phyloP scores from a whole-genome alignment of 1,140 invertebrate species.

The Hormaphis cornu region DNA sequence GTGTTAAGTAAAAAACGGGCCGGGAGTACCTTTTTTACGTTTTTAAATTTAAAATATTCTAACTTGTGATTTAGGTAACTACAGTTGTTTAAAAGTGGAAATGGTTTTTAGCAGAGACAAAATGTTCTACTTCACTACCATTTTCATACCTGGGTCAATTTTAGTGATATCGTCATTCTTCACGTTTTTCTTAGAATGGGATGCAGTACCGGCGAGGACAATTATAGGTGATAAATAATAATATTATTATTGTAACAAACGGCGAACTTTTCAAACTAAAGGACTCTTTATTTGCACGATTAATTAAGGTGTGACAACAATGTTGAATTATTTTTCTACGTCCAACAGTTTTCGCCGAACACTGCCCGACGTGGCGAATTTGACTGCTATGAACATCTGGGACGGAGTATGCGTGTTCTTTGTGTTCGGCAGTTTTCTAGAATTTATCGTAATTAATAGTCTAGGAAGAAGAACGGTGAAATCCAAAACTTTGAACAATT shows the following conservation, averaged over 20 bases:
- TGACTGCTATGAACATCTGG: slow-evolving; percentile 93
- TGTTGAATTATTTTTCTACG: slow-evolving; percentile 96
- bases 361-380: slow-evolving; percentile 81
- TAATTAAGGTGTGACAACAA: slow-evolving; percentile 84
- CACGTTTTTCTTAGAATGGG: slow-evolving; percentile 92
- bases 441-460: slow-evolving; percentile 91
- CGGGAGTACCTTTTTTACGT: no score
- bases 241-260: no score
- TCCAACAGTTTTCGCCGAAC: slow-evolving; percentile 80
- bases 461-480: slow-evolving; percentile 64
- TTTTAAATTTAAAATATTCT: no score
- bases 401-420: slow-evolving; percentile 94
- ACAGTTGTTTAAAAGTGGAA: slow-evolving; percentile 85
- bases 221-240: slow-evolving; percentile 61
- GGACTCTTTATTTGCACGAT: slow-evolving; percentile 29
- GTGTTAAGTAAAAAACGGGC: no score
- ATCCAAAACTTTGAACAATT: neutral
- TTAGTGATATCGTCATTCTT: slow-evolving; percentile 90
- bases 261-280: no score
- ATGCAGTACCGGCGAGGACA: slow-evolving; percentile 85
- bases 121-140: slow-evolving; percentile 91
- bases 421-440: slow-evolving; percentile 84
- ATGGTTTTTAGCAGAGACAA: slow-evolving; percentile 84
- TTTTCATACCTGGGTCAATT: slow-evolving; percentile 91
- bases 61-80: slow-evolving; percentile 61